Conservation (phyloP, 2,113 vertebrate species). For the Mus spicilegus region DNA sequence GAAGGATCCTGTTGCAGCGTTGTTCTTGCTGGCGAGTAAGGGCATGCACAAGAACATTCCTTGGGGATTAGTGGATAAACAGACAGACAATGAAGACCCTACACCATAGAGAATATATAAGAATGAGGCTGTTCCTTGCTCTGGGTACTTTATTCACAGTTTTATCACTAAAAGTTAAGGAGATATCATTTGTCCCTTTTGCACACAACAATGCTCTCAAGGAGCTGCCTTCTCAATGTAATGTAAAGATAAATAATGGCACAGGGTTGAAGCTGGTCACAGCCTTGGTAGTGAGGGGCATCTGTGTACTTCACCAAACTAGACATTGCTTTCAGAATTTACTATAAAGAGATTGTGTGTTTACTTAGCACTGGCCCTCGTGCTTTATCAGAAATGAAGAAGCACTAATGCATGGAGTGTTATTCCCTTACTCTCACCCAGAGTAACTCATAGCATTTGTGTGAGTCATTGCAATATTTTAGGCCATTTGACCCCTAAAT, state of each 20-base stretch:
- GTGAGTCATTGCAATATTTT: background rate
- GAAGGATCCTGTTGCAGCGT: too few relatives aligned
- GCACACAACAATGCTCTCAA: background rate
- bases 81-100: background rate
- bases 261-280: background rate
- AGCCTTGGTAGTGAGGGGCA: background rate
- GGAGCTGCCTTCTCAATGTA: background rate
- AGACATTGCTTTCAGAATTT: background rate
- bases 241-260: background rate
- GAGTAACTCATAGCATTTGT: background rate
- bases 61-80: background rate
- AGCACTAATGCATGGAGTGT: background rate
- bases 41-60: too few relatives aligned
- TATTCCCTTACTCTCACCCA: background rate
- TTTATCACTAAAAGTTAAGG: background rate
- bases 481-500: background rate
- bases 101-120: background rate
- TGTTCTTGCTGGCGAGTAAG: too few relatives aligned
- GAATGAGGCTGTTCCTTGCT: background rate
- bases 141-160: background rate
- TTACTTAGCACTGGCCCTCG: background rate
- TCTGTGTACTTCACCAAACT: background rate
- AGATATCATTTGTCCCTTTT: background rate
- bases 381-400: background rate
- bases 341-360: background rate